These are phyloP conservation scores for Thysanoteuthis rhombus DNA, from an alignment of 2,888 invertebrate species.

Conservation along the genomic window DNA sequence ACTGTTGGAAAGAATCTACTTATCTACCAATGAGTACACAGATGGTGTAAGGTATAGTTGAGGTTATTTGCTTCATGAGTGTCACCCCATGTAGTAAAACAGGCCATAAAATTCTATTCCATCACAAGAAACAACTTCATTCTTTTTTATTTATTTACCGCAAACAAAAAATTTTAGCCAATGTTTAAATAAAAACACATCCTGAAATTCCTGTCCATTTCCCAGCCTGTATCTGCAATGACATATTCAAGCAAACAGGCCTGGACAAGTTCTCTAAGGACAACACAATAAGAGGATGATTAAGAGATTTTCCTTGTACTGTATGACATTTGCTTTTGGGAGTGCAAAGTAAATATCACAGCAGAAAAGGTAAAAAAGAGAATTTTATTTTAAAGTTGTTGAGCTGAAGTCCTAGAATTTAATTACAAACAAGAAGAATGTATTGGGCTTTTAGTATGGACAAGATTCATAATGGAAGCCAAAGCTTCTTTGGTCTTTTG, in stretches of 20 bases:
- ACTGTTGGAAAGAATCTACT: too few relatives aligned
- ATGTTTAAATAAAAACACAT: background rate
- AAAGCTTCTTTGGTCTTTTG: too few relatives aligned
- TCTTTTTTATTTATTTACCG: too few relatives aligned
- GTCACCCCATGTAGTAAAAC: too few relatives aligned
- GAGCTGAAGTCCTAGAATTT: background rate
- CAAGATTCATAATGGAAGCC: too few relatives aligned
- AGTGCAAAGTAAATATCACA: background rate
- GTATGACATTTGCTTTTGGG: background rate
- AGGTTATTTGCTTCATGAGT: too few relatives aligned
- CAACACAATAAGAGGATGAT: background rate
- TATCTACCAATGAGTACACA: too few relatives aligned
- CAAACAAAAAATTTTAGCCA: background rate
- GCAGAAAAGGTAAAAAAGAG: background rate
- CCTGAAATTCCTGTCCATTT: background rate
- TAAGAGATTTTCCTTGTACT: background rate
- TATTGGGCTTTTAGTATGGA: too few relatives aligned
- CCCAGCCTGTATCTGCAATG: background rate
- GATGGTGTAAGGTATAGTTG: background rate
- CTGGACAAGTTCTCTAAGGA: background rate
- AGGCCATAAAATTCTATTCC: too few relatives aligned
- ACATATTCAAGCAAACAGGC: conserved; percentile 12
- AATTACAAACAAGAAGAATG: too few relatives aligned
- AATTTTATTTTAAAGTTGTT: background rate
- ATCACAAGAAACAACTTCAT: too few relatives aligned